Evolutionary conservation across 2,888 invertebrate species (phyloP), one percentile per base, ranked within the genome.

Genomic region (Tetragonisca angustula): DNA sequence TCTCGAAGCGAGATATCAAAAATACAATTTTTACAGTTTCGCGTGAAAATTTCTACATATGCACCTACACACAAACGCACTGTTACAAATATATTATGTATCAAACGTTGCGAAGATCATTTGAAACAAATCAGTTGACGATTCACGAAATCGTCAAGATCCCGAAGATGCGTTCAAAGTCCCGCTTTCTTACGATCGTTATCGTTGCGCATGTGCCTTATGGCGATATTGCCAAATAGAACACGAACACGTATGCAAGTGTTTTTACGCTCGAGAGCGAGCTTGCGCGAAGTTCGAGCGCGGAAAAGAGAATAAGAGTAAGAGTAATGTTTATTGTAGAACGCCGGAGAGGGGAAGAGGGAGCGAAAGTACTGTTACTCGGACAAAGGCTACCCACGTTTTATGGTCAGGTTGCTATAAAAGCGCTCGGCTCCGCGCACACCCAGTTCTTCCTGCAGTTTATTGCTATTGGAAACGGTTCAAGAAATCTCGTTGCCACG

Each of bases 301-400:
- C n/a, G 17, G 61, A 32, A 61, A 64, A 56, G 24, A 56, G 79
- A 65, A 69, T 62, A 81, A 79, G 78, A 70, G 83, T 85, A 83
- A 86, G 80, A 78, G 83, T 75, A 83, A 83, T 74, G 80, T 78
- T 83, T 86, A 81, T 84, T 67, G 78, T 76, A 68, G 76, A 79
- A 61, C 49, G 50, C 15, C n/a, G 27, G 32, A 49, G 74, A 70
- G 54, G 75, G 61, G 74, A 54, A 65, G 85, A 85, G 79, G 43
- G 84, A 80, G 83, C 74, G 77, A 65, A 83, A 77, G 87, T 87
- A 87, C 87, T 72, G 88, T 88, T 88, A 88, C 82, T 82, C 88
- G 88, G 84, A 88, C 88, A 88, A 88, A 86, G 88, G 79, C 87
- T 86, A 77, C 84, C 88, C 84, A 88, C 88, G 84, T 88, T 27